phyloP scores from a whole-genome alignment of 2,113 vertebrate genomes.

The Pangasianodon hypophthalmus region DNA sequence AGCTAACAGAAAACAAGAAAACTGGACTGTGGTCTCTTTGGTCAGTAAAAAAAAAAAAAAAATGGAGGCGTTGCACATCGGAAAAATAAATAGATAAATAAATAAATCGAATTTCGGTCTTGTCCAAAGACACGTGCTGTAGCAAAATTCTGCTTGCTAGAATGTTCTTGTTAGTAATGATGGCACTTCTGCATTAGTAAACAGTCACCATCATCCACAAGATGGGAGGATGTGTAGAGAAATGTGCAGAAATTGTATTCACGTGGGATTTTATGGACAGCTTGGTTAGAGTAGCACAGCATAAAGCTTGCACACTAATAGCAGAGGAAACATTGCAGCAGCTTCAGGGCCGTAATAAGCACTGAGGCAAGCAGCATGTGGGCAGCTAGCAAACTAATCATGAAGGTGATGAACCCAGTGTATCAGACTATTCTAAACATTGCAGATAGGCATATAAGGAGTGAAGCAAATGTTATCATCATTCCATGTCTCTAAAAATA shows the following conservation, averaged over 20 bases:
- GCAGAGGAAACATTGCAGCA: constrained; percentile 1
- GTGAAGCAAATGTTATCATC: neutral
- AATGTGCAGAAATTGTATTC: constrained; percentile 24
- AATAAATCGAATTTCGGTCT: neutral
- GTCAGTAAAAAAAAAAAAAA: neutral
- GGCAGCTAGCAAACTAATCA: constrained; percentile 11
- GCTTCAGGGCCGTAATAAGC: constrained; percentile 28
- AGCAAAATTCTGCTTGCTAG: neutral
- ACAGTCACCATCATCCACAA: neutral
- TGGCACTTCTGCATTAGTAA: neutral
- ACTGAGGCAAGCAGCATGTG: constrained; percentile 5
- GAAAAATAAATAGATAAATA: neutral
- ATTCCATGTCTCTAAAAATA: neutral
- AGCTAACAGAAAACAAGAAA: neutral
- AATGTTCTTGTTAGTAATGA: neutral
- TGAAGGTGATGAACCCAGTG: neutral
- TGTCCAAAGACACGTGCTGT: neutral
- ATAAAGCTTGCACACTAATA: constrained; percentile 7
- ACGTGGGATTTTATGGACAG: neutral
- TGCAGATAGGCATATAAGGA: neutral
- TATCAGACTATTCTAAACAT: neutral
- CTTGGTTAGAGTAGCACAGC: neutral
- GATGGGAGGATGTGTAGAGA: constrained; percentile 7
- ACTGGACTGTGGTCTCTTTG: neutral
- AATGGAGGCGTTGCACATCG: neutral